A percentile compares a stretch with the other conserved stretches of the same genome.
Evolutionary conservation across 2,888 invertebrate species (phyloP).

Genomic region (Drosophila kambysellisi): DNA sequence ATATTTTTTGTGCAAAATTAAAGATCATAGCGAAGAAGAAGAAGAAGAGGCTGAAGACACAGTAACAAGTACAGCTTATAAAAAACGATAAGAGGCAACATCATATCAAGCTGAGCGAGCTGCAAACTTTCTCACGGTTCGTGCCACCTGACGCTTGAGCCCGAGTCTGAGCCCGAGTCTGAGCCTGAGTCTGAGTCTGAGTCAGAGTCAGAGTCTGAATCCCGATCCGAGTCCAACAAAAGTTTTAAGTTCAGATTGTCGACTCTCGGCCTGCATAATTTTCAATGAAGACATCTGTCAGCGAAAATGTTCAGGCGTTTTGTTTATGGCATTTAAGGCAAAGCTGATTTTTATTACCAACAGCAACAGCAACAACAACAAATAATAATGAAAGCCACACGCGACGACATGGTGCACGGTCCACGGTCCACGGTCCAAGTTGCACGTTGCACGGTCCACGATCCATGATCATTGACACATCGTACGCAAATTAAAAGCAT

Average conservation of each 20-base stretch:
- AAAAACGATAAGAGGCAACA: constrained; percentile 21
- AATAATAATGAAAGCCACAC: constrained; percentile 62
- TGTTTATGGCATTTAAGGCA: constrained; percentile 77
- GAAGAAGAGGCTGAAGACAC: constrained; percentile 2
- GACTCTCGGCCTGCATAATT: constrained; percentile 58
- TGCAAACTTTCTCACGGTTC: constrained; percentile 74
- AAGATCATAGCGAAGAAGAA: constrained; percentile 9
- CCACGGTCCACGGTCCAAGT: constrained; percentile 38
- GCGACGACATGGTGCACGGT: constrained; percentile 53
- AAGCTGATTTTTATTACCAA: constrained; percentile 80
- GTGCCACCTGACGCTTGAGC: constrained; percentile 70
- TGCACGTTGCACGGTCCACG: constrained; percentile 44
- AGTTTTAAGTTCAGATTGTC: constrained; percentile 15
- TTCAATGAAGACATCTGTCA: constrained; percentile 84
- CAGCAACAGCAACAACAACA: constrained; percentile 48
- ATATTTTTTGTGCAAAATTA: not conserved
- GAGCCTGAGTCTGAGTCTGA: constrained; percentile 7
- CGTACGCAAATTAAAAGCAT: constrained; percentile 80
- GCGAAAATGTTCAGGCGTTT: constrained; percentile 81
- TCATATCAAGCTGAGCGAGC: constrained; percentile 54
- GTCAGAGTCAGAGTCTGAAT: constrained; percentile 14
- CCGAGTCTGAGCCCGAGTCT: constrained; percentile 19
- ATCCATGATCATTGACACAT: constrained; percentile 76
- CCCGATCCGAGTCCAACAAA: not conserved
- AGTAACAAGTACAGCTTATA: constrained; percentile 48